A percentile compares a stretch with the other conserved stretches of the same genome.
Conservation (phyloP, 2,113 vertebrate genomes). For the Zosterops borbonicus region DNA sequence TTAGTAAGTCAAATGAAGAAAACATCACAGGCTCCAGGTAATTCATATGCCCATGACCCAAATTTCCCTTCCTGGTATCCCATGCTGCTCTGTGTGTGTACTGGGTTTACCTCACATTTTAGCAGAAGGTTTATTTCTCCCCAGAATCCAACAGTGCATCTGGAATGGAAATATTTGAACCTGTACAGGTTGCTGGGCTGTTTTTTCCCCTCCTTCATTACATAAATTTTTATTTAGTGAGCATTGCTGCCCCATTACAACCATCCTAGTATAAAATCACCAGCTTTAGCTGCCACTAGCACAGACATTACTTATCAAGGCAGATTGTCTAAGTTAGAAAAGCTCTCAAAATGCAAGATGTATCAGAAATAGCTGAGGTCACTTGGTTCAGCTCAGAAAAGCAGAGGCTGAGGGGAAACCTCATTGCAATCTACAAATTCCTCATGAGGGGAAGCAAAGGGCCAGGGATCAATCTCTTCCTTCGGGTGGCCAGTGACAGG, state of each 20-base stretch:
- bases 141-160: not conserved
- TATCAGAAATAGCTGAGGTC: not conserved
- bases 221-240: not conserved
- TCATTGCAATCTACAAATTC: not conserved
- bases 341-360: not conserved
- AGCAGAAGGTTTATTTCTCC: not conserved
- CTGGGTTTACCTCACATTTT: not conserved
- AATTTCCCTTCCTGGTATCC: not conserved
- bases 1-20: not conserved
- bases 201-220: rapidly evolving
- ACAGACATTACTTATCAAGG: not conserved
- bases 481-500: not conserved
- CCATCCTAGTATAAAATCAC: not conserved
- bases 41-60: not conserved
- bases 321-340: not conserved
- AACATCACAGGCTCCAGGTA: not conserved
- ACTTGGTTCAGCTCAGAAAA: not conserved
- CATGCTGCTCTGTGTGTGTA: not conserved
- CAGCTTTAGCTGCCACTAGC: not conserved
- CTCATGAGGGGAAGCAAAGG: not conserved
- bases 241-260: not conserved
- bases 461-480: not conserved
- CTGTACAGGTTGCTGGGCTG: not conserved
- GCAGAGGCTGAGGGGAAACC: not conserved
- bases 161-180: not conserved